Evolutionary conservation across 2,797 vertebrate genomes (phyloP).

Genomic region (Heliangelus exortis): DNA sequence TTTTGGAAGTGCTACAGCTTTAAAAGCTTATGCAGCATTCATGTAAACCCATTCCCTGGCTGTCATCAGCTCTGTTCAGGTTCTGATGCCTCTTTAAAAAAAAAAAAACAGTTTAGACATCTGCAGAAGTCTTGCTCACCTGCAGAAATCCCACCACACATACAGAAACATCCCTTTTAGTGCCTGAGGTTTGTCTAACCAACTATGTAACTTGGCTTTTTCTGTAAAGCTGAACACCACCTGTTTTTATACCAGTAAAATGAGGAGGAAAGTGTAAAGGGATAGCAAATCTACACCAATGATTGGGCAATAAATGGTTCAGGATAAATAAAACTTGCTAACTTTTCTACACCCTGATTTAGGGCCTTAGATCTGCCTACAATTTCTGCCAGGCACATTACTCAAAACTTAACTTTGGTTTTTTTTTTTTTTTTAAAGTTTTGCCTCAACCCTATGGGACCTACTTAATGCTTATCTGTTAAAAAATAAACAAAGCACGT

Average conservation of each 20-base stretch:
- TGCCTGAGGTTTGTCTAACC: neutral
- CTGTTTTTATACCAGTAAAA: neutral
- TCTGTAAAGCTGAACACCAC: neutral
- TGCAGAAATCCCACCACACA: too few relatives aligned
- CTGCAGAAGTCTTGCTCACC: neutral
- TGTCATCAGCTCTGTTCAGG: neutral
- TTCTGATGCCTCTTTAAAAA: neutral
- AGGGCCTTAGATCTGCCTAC: neutral
- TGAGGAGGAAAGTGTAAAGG: neutral
- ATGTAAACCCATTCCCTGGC: neutral
- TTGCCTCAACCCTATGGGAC: neutral
- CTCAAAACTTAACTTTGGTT: neutral
- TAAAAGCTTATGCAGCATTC: conserved; percentile 9
- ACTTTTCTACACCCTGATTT: neutral
- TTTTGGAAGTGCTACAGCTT: conserved; percentile 27
- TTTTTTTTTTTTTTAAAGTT: neutral
- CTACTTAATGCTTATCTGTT: neutral
- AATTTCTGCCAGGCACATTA: neutral
- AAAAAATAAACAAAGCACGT: neutral
- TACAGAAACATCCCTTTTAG: neutral
- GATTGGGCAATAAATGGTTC: neutral
- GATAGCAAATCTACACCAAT: neutral
- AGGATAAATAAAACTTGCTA: neutral
- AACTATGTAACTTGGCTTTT: neutral
- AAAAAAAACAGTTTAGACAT: neutral